phyloP scores from a whole-genome alignment of 2,113 vertebrate species.

The Oncorhynchus mykiss region DNA sequence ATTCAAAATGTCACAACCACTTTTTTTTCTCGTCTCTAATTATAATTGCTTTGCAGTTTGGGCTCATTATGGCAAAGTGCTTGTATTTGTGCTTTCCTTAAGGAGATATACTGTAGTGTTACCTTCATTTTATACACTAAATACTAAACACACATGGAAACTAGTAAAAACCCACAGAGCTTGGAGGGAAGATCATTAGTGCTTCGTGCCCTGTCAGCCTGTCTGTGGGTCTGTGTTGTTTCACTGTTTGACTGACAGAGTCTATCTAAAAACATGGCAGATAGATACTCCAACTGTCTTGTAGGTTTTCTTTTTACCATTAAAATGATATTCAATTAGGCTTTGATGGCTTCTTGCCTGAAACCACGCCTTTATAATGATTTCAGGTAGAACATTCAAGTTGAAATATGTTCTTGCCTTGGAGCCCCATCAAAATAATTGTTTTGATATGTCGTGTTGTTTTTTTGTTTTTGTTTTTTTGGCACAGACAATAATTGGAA shows the following conservation, averaged over 20 bases:
- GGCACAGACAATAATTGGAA: conserved; percentile 66
- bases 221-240: conserved; percentile 58
- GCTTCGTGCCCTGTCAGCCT: conserved; percentile 1
- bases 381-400: conserved; percentile 61
- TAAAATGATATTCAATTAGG: conserved; percentile 75
- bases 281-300: conserved; percentile 58
- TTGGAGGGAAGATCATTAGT: conserved; percentile 56
- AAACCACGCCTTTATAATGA: conserved; percentile 66
- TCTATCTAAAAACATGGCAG: conserved; percentile 72
- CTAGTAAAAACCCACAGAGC: conserved; percentile 61
- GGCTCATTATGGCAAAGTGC: conserved; percentile 25
- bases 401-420: conserved; percentile 58
- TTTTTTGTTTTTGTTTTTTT: conserved; percentile 12
- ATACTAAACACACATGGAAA: conserved; percentile 59
- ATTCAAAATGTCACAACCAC: no score
- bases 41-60: conserved; percentile 61
- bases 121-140: conserved; percentile 49
- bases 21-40: no score
- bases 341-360: conserved; percentile 60
- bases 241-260: conserved; percentile 66
- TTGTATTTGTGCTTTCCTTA: conserved; percentile 38
- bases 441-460: conserved; percentile 65
- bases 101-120: conserved; percentile 51
- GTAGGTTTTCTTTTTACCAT: conserved; percentile 60
- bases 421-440: conserved; percentile 72